Evolutionary conservation across 2,113 vertebrate species (phyloP), one percentile per base, ranked within the genome.

Genomic region (Strigops habroptila): DNA sequence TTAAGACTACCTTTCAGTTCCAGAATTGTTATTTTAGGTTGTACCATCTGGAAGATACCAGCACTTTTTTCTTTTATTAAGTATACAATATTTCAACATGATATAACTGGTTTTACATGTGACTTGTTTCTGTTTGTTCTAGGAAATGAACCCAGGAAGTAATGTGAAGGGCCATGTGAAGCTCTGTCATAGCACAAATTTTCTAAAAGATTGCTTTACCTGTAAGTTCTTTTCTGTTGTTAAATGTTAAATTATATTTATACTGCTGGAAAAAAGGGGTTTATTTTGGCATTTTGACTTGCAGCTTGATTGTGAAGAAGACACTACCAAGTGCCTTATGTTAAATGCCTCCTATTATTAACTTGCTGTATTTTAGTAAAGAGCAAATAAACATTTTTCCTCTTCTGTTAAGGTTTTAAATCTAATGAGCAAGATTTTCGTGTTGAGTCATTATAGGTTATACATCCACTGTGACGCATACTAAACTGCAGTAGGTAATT

Each of bases 171-270:
- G 53, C 70, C 65, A 64, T 35, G 64, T 52, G 76, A 76, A 92
- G 35, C 43, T 94, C 17, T 84, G 28, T 73, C 64, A 44, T 44
- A 91, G 74, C 57, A 95, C 86, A 86, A 93, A 91, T 78, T 97
- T 97, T 83, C 83, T 51, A 48, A 90, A 93, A 83, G 77, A 79
- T 88, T 92, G 82, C 75, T 90, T 65, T 92, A 94, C 91, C 93
- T 93, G 97, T 98, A 98, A 98, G 98, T 98, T 96, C 3, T 87
- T 95, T 93, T 90, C 48, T 90, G 12, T 82, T 70, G n/a, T 86
- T 83, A 82, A 71, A 53, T 55, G 22, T 31, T 48, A 57, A 55
- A 21, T 53, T 57, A 11, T 62, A 55, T 62, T 82, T 9, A 25
- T 48, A 16, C 5, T 53, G 4, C 28, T 67, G 27, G 5, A 6